Evolutionary conservation across 2,888 invertebrate genomes (phyloP).

Genomic region (Galerucella pusilla): DNA sequence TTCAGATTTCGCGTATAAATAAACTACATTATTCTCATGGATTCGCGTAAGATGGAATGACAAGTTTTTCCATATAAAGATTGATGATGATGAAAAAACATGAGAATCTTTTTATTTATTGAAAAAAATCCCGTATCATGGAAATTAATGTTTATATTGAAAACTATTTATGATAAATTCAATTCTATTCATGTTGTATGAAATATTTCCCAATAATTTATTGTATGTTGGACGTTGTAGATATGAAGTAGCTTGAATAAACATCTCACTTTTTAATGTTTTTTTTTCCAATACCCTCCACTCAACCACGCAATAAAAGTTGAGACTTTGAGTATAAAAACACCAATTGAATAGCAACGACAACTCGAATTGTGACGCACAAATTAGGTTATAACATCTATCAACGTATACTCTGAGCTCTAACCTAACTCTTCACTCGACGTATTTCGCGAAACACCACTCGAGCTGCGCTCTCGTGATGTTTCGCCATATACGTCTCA

Average conservation of each 20-base stretch:
- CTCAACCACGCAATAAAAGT: background rate
- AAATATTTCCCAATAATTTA: slow-evolving; percentile 54
- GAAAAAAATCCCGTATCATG: slow-evolving; percentile 40
- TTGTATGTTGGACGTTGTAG: slow-evolving; percentile 55
- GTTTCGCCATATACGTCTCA: no score
- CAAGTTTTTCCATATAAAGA: slow-evolving; percentile 15
- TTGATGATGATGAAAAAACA: slow-evolving; percentile 19
- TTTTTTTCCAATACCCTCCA: background rate
- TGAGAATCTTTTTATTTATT: slow-evolving; percentile 16
- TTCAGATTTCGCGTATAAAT: background rate
- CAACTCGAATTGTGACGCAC: no score
- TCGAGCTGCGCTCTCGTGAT: no score
- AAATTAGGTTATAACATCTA: no score
- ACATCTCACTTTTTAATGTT: slow-evolving; percentile 45
- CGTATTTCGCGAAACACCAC: no score
- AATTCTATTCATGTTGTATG: slow-evolving; percentile 53
- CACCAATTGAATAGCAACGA: no score
- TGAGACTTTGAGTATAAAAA: no score
- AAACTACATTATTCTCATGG: no score
- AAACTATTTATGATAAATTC: slow-evolving; percentile 56
- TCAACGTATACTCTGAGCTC: no score
- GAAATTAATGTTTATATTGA: slow-evolving; percentile 50
- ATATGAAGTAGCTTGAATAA: slow-evolving; percentile 53
- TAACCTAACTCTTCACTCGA: no score
- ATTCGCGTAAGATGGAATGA: background rate